Conservation (phyloP, 2,888 invertebrate species). For the Mellilla xanthometata region DNA sequence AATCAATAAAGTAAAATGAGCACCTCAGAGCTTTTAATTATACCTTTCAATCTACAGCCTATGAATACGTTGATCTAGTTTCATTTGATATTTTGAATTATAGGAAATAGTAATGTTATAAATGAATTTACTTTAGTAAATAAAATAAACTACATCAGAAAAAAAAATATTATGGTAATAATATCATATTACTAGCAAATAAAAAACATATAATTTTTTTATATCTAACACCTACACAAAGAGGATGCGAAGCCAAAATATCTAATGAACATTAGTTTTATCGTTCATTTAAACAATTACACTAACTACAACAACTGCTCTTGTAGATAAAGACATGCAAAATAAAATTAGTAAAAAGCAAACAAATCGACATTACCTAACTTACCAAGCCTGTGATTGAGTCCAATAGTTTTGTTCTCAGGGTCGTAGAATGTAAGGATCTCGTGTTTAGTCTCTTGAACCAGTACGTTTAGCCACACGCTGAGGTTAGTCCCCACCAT, state of each 20-base stretch:
- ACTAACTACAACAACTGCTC: background rate
- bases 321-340: background rate
- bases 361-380: conserved; percentile 22
- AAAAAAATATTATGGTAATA: too few relatives aligned
- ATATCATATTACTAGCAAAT: too few relatives aligned
- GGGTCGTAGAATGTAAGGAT: conserved; percentile 95
- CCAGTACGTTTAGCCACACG: conserved; percentile 97
- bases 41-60: conserved; percentile 1
- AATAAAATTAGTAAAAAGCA: background rate
- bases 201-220: too few relatives aligned
- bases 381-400: conserved; percentile 89
- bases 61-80: conserved; percentile 3
- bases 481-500: conserved; percentile 99
- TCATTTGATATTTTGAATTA: background rate
- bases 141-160: too few relatives aligned
- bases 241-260: too few relatives aligned
- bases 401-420: conserved; percentile 91
- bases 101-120: too few relatives aligned
- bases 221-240: too few relatives aligned
- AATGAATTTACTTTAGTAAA: too few relatives aligned
- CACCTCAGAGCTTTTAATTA: conserved; percentile 1
- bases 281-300: too few relatives aligned
- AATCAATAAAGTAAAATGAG: conserved; percentile 1
- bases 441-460: conserved; percentile 97
- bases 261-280: too few relatives aligned